These are phyloP conservation scores for Drosophila obscura DNA, from an alignment of 1,140 invertebrate species.

Conservation along the genomic window DNA sequence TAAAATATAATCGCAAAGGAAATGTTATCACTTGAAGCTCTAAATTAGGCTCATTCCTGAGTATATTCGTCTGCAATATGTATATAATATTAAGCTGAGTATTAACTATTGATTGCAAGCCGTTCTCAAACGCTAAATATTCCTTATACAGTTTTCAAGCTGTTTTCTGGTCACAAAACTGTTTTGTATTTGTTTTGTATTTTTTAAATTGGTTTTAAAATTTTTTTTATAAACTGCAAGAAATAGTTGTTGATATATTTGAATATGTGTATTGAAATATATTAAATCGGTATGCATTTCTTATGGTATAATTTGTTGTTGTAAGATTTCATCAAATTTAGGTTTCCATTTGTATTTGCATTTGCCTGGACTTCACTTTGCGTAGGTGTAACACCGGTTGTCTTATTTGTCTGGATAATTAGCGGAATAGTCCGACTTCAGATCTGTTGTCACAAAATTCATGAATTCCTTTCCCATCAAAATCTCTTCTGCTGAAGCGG, in stretches of 20 bases:
- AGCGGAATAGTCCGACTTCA: no score
- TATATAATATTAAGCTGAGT: neutral
- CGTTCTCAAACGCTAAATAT: neutral
- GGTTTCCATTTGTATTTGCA: no score
- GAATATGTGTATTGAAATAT: conserved; percentile 5
- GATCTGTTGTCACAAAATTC: no score
- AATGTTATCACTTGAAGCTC: conserved; percentile 7
- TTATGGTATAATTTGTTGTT: no score
- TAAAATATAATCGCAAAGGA: conserved; percentile 11
- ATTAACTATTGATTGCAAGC: neutral
- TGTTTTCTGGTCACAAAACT: conserved; percentile 35
- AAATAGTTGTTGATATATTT: conserved; percentile 3
- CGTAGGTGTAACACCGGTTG: no score
- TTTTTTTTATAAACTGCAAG: neutral
- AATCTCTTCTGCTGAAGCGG: no score
- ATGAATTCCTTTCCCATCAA: no score
- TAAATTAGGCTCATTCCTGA: conserved; percentile 37
- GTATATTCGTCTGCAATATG: conserved; percentile 1
- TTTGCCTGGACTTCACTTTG: no score
- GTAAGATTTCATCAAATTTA: no score
- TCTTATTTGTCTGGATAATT: no score
- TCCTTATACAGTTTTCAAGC: neutral
- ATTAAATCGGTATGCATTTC: neutral
- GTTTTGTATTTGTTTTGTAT: neutral
- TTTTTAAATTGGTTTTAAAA: conserved; percentile 9